These are phyloP conservation scores for Nesoenas mayeri DNA, from an alignment of 2,113 vertebrate species.

Conservation along the genomic window DNA sequence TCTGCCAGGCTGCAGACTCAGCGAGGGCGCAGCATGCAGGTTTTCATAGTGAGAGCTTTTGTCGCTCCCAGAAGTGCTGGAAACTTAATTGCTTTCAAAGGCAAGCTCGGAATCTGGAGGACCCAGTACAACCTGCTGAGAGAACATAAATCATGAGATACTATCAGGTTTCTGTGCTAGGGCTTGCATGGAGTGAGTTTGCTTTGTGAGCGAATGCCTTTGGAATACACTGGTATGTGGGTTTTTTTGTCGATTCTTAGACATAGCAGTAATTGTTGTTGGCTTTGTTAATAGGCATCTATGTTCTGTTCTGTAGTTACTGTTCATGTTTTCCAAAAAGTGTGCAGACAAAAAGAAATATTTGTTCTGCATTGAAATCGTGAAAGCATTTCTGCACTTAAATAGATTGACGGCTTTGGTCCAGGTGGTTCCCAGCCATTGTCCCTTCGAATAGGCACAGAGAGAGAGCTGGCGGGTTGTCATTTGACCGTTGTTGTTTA, in stretches of 20 bases:
- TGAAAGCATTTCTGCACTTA: neutral
- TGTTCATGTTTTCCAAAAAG: neutral
- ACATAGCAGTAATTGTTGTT: slow-evolving; percentile 18
- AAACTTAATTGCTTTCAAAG: slow-evolving; percentile 62
- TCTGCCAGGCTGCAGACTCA: slow-evolving; percentile 6
- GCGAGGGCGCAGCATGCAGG: neutral
- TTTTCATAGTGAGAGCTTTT: slow-evolving; percentile 28
- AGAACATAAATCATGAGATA: slow-evolving; percentile 52
- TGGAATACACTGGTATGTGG: slow-evolving; percentile 28
- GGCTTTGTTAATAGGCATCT: slow-evolving; percentile 18
- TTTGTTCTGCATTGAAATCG: neutral
- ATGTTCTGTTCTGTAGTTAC: neutral
- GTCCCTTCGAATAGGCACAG: neutral
- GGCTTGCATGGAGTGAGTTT: slow-evolving; percentile 39
- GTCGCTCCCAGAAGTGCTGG: slow-evolving; percentile 28
- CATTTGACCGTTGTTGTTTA: neutral
- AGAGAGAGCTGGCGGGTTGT: neutral
- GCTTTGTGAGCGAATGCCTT: slow-evolving; percentile 35
- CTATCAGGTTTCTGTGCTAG: slow-evolving; percentile 49
- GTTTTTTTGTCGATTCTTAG: slow-evolving; percentile 27
- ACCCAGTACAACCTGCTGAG: slow-evolving; percentile 60
- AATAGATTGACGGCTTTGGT: neutral
- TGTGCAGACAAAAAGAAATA: neutral
- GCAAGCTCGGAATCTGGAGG: slow-evolving; percentile 61
- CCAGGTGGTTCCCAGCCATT: neutral